A percentile compares a stretch with the other conserved stretches of the same genome.
Conservation (phyloP, 2,113 vertebrate genomes). For the Ptychochromis oligacanthus region DNA sequence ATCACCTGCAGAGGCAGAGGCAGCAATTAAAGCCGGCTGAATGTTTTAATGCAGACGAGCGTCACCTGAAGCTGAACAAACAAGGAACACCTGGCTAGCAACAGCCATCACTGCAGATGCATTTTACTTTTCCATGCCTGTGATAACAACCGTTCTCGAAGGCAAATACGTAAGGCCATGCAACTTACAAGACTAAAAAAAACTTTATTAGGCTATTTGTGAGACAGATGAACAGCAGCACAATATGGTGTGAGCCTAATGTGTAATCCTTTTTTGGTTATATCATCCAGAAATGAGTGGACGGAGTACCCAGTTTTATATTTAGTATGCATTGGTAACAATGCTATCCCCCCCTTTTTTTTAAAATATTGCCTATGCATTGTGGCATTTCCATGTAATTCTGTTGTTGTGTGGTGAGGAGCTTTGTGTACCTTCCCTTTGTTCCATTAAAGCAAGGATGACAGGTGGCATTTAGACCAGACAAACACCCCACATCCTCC, state of each 20-base stretch:
- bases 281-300: not conserved
- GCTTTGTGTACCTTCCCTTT: constrained; percentile 53
- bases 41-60: constrained; percentile 73
- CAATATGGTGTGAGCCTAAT: constrained; percentile 1
- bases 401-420: constrained; percentile 9
- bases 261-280: not conserved
- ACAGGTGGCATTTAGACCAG: constrained; percentile 72
- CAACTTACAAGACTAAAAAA: not conserved
- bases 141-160: constrained; percentile 20
- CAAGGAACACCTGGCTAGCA: constrained; percentile 75
- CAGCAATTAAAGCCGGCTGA: constrained; percentile 65
- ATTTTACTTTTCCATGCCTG: constrained; percentile 20
- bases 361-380: constrained; percentile 19
- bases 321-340: not conserved
- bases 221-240: not conserved
- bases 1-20: constrained; percentile 52
- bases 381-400: constrained; percentile 19
- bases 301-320: not conserved
- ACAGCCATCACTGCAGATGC: constrained; percentile 56
- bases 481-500: constrained; percentile 68
- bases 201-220: not conserved
- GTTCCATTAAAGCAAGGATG: constrained; percentile 60
- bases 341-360: not conserved
- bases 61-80: constrained; percentile 78
- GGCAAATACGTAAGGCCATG: not conserved